Evolutionary conservation across 2,888 invertebrate species (phyloP).

Genomic region (Hypolimnas misippus): DNA sequence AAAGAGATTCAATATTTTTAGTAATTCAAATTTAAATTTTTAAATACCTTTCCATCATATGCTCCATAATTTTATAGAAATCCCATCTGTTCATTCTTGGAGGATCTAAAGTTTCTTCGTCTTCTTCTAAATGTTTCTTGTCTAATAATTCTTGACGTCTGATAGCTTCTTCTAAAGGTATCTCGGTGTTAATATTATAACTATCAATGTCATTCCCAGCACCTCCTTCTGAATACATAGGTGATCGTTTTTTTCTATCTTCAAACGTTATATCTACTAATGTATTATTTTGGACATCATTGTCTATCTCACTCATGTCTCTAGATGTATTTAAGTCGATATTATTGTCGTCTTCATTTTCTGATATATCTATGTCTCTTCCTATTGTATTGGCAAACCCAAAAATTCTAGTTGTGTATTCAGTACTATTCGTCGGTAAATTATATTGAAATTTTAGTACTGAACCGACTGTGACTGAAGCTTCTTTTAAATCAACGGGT

Average conservation of each 20-base stretch:
- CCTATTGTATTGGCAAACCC: conserved; percentile 73
- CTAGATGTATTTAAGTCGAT: conserved; percentile 49
- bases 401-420: conserved; percentile 81
- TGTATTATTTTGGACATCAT: conserved; percentile 55
- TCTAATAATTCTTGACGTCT: conserved; percentile 79
- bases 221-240: conserved; percentile 70
- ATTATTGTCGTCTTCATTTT: conserved; percentile 45
- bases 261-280: conserved; percentile 74
- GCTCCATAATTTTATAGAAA: conserved; percentile 86
- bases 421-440: conserved; percentile 85
- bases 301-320: conserved; percentile 47
- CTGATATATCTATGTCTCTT: conserved; percentile 65
- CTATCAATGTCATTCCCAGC: conserved; percentile 49
- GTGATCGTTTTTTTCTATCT: conserved; percentile 63
- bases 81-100: conserved; percentile 85
- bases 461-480: conserved; percentile 86
- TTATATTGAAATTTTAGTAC: conserved; percentile 88
- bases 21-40: neutral
- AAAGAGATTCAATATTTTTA: neutral
- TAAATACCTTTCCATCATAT: conserved; percentile 82
- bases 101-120: conserved; percentile 56
- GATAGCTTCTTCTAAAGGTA: conserved; percentile 76
- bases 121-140: conserved; percentile 54
- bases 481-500: conserved; percentile 85
- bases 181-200: conserved; percentile 51